Evolutionary conservation across 1,140 invertebrate species (phyloP), one percentile per base, ranked within the genome.

Genomic region (Bombus superbus): DNA sequence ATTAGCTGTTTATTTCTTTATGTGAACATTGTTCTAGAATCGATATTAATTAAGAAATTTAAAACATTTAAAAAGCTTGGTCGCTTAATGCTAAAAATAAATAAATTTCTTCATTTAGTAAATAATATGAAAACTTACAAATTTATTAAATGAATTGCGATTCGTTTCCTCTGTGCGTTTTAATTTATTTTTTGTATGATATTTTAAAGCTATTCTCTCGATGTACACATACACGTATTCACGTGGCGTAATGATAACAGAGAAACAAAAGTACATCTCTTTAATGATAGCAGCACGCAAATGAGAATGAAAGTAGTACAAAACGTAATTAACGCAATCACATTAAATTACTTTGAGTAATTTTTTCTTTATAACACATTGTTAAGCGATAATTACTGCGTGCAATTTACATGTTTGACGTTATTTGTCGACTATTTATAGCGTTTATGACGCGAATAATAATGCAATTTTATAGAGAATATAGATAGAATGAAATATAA

Each of bases 261-360:
- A 59, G 53, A 32, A 47, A 47, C 47, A 57, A 59, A 76, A 57
- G 47, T 35, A n/a, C n/a, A 13, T 57, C 32, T 42, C 47, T 76
- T 76, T 76, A 28, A 57, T 57, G 53, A 72, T n/a, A 42, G 25
- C 47, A 28, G 25, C 28, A 42, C 28, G 9, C 40, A 42, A 11
- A 76, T 38, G 74, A 76, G 47, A 59, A 75, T 57, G 18, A 53
- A 47, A 76, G 6, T 38, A n/a, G 11, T 57, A 42, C 35, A 38
- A 38, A 76, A n/a, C 32, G 25, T 57, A 76, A 76, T 57, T 76
- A 35, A 18, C 32, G 10, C 35, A 76, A 76, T 57, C 59, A 38
- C 25, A 59, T 74, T 47, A 47, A 74, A 74, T 47, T 74, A n/a
- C 35, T 32, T 32, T n/a, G 42, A 74, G 13, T 44, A 47, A 11